A percentile compares a stretch with the other conserved stretches of the same genome.
Evolutionary conservation across 2,113 vertebrate genomes (phyloP).

Genomic region (Motacilla alba): DNA sequence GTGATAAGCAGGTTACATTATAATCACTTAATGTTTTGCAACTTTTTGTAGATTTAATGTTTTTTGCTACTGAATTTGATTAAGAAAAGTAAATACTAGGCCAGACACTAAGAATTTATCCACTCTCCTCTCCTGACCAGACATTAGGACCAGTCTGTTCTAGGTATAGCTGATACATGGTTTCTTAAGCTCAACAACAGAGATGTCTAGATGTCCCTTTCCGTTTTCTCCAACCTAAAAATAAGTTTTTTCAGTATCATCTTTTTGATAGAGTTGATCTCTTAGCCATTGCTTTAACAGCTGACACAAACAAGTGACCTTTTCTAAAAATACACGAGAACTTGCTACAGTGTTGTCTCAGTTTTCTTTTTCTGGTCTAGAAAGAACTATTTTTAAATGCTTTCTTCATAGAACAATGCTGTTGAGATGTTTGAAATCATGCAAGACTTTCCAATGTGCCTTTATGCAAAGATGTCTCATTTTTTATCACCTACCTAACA

Average conservation of each 20-base stretch:
- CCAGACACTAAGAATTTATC: not conserved
- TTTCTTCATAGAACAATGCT: not conserved
- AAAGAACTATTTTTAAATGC: not conserved
- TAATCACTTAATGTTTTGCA: not conserved
- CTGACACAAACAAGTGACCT: not conserved
- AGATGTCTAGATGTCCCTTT: not conserved
- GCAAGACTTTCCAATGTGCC: not conserved
- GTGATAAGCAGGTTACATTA: not conserved
- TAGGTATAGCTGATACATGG: not conserved
- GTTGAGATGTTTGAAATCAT: not conserved
- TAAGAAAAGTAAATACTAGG: not conserved
- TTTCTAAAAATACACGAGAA: not conserved
- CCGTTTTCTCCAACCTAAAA: not conserved
- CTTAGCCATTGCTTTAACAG: not conserved
- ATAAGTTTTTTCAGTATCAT: not conserved
- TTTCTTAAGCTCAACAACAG: not conserved
- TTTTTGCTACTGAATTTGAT: not conserved
- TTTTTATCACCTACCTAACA: not conserved
- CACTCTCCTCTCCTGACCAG: not conserved
- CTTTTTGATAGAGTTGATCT: not conserved
- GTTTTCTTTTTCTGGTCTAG: not conserved
- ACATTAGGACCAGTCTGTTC: not conserved
- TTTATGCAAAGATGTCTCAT: not conserved
- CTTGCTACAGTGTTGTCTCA: not conserved
- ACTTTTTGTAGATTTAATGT: not conserved